Percentiles rank a stretch among this genome's conserved stretches.
phyloP scores from a whole-genome alignment of 2,113 vertebrate genomes.

The Podocnemis expansa region DNA sequence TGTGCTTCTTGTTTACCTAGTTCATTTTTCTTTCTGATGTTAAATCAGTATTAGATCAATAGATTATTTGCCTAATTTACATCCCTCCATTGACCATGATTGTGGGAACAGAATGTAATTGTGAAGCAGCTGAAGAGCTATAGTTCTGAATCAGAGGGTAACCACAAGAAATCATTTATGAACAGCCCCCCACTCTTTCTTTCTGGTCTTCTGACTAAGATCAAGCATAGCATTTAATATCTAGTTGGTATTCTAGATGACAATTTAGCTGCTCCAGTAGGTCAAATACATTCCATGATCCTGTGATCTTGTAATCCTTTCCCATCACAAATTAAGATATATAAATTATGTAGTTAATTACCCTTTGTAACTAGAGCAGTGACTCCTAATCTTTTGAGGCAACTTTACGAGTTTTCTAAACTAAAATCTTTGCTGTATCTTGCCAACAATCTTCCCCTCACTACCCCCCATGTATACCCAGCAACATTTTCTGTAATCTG shows the following conservation, averaged over 20 bases:
- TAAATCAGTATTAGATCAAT: neutral
- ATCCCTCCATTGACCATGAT: neutral
- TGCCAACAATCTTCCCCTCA: neutral
- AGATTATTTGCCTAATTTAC: neutral
- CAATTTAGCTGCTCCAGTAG: neutral
- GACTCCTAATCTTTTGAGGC: slow-evolving; percentile 3
- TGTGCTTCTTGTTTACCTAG: neutral
- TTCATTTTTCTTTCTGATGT: neutral
- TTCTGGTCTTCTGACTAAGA: neutral
- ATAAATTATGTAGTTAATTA: neutral
- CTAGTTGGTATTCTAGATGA: neutral
- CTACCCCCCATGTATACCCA: neutral
- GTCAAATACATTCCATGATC: neutral
- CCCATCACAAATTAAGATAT: neutral
- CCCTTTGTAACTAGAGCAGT: neutral
- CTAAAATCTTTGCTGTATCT: neutral
- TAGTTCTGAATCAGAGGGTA: neutral
- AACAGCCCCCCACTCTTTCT: neutral
- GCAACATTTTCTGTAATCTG: neutral
- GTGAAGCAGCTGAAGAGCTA: slow-evolving; percentile 14
- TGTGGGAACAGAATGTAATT: neutral
- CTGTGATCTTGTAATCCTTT: neutral
- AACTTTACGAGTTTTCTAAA: neutral
- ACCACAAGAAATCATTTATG: neutral
- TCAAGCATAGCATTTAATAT: neutral